These are phyloP conservation scores for Paraplagusia blochii DNA, from an alignment of 2,113 vertebrate genomes.

Conservation along the genomic window DNA sequence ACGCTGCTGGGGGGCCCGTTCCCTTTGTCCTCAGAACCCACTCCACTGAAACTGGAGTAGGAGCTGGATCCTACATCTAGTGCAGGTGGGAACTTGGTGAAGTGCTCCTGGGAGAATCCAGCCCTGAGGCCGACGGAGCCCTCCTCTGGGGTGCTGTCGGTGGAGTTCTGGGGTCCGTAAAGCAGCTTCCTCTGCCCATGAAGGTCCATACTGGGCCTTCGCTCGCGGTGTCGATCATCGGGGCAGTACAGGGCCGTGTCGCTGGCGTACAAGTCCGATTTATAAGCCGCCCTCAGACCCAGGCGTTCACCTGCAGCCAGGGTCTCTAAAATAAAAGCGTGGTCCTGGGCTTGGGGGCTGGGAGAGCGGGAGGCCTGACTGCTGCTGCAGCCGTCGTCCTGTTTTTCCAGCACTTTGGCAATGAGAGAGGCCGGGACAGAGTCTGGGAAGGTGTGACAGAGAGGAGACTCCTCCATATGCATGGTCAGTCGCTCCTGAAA, in stretches of 20 bases:
- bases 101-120: conserved; percentile 85
- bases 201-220: conserved; percentile 86
- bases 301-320: conserved; percentile 77
- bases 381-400: conserved; percentile 80
- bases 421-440: conserved; percentile 86
- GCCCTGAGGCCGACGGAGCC: conserved; percentile 78
- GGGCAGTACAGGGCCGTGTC: conserved; percentile 95
- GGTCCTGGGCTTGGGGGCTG: conserved; percentile 80
- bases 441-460: conserved; percentile 86
- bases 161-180: conserved; percentile 87
- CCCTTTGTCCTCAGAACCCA: conserved; percentile 90
- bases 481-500: conserved; percentile 91
- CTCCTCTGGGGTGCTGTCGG: conserved; percentile 87
- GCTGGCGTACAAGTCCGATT: conserved; percentile 90
- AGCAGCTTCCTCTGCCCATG: conserved; percentile 81
- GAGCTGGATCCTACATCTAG: conserved; percentile 89
- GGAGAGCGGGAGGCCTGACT: conserved; percentile 84
- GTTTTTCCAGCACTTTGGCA: conserved; percentile 89
- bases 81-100: conserved; percentile 80
- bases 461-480: conserved; percentile 84
- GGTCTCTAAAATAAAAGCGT: conserved; percentile 69
- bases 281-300: conserved; percentile 80
- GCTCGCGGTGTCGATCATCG: conserved; percentile 82
- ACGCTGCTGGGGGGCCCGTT: conserved; percentile 83
- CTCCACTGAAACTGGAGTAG: conserved; percentile 92